Evolutionary conservation across 1,140 invertebrate genomes (phyloP).

Genomic region (Drusus annulatus): DNA sequence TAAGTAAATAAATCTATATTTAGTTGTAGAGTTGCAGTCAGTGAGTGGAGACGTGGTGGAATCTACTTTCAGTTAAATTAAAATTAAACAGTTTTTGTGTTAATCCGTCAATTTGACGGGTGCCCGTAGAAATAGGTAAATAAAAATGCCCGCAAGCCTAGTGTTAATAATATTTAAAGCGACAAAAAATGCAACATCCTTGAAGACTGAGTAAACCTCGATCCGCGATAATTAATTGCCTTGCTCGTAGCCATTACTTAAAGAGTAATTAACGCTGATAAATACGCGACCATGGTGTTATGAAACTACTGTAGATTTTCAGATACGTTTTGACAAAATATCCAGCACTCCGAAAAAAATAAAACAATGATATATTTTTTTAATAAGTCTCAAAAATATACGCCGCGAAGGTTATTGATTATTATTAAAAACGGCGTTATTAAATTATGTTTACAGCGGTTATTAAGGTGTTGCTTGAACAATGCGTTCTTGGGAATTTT

Average conservation of each 20-base stretch:
- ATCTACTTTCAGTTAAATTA: no score
- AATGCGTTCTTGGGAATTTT: conserved; percentile 19
- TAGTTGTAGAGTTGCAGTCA: no score
- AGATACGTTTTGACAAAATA: conserved; percentile 15
- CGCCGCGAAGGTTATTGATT: conserved; percentile 1
- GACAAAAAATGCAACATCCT: conserved; percentile 18
- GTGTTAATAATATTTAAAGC: conserved; percentile 7
- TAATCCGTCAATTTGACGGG: no score
- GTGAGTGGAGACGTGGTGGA: no score
- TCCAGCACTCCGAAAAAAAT: conserved; percentile 16
- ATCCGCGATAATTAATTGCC: background rate
- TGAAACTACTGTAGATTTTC: conserved; percentile 3
- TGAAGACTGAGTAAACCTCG: background rate
- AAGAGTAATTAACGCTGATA: conserved; percentile 9
- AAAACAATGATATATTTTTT: conserved; percentile 25
- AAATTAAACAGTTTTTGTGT: no score
- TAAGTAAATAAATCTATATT: no score
- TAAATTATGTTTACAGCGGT: conserved; percentile 17
- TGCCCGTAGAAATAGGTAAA: no score
- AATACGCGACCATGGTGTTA: background rate
- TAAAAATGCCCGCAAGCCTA: no score
- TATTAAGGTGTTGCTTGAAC: conserved; percentile 1
- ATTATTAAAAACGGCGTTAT: conserved; percentile 11
- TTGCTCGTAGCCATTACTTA: background rate
- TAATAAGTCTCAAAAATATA: conserved; percentile 8